These are phyloP conservation scores for Heliconius ethilla DNA, from an alignment of 2,888 invertebrate genomes.

Conservation along the genomic window DNA sequence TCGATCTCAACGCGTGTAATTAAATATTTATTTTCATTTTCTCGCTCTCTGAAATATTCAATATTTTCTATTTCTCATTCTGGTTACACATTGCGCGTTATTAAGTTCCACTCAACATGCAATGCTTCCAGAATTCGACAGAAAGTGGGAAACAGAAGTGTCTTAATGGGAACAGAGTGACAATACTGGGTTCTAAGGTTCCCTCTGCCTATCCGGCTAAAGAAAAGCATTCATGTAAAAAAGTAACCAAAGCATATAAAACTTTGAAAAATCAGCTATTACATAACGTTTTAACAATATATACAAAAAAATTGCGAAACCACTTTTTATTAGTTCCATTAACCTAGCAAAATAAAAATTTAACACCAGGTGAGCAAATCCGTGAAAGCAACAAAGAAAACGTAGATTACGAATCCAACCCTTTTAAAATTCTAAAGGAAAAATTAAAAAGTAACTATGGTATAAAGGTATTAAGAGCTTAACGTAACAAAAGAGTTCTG, in stretches of 20 bases:
- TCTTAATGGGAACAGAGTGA: too few species aligned
- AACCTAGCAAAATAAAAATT: constrained; percentile 55
- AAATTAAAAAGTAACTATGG: constrained; percentile 79
- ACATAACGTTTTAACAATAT: constrained; percentile 34
- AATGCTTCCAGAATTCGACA: too few species aligned
- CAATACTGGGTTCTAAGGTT: too few species aligned
- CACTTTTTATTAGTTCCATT: constrained; percentile 48
- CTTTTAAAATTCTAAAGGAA: constrained; percentile 69
- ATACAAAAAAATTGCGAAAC: constrained; percentile 40
- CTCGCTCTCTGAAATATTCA: too few species aligned
- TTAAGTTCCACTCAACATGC: too few species aligned
- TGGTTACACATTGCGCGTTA: too few species aligned
- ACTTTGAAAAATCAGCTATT: background rate
- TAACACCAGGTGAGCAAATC: constrained; percentile 64
- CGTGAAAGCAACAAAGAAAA: constrained; percentile 61
- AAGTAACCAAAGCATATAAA: background rate
- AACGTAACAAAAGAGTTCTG: constrained; percentile 78
- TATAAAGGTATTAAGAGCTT: constrained; percentile 81
- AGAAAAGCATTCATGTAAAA: background rate
- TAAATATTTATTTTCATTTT: too few species aligned
- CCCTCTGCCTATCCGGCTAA: too few species aligned
- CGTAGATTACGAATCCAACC: constrained; percentile 75
- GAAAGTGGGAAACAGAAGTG: too few species aligned
- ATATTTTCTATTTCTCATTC: too few species aligned
- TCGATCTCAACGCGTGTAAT: too few species aligned